Evolutionary conservation across 2,888 invertebrate genomes (phyloP).

Genomic region (Athripsodes cinereus): DNA sequence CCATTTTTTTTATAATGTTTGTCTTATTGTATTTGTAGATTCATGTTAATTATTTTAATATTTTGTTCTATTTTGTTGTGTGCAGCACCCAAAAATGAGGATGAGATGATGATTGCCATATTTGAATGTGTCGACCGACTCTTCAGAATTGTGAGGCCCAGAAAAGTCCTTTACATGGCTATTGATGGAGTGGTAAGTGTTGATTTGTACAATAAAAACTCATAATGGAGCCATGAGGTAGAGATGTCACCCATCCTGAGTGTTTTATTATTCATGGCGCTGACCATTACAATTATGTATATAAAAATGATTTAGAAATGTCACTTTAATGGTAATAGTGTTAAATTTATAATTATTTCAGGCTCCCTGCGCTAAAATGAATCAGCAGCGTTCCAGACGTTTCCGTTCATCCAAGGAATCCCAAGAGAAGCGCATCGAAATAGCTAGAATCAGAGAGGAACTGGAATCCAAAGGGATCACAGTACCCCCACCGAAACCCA

Average conservation of each 20-base stretch:
- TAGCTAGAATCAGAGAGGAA: constrained; percentile 72
- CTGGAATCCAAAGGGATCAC: constrained; percentile 64
- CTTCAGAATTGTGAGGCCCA: constrained; percentile 86
- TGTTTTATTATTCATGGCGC: no score
- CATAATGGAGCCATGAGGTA: no score
- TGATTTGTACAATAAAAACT: not conserved
- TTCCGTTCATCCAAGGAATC: constrained; percentile 96
- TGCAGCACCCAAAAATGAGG: constrained; percentile 96
- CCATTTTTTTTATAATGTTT: no score
- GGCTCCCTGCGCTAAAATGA: constrained; percentile 99
- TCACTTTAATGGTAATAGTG: no score
- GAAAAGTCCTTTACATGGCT: constrained; percentile 96
- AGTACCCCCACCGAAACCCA: constrained; percentile 81
- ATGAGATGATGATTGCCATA: constrained; percentile 99
- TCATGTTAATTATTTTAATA: no score
- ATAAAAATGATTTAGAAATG: no score
- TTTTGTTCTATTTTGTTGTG: no score
- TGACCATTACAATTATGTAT: no score
- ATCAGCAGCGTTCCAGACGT: constrained; percentile 94
- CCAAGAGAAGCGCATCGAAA: constrained; percentile 79
- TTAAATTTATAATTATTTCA: no score
- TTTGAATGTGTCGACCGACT: constrained; percentile 97
- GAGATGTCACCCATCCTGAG: no score
- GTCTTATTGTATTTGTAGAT: no score
- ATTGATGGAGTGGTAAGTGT: constrained; percentile 93